These are phyloP conservation scores for Noctua janthe DNA, from an alignment of 2,888 invertebrate species.

Conservation along the genomic window DNA sequence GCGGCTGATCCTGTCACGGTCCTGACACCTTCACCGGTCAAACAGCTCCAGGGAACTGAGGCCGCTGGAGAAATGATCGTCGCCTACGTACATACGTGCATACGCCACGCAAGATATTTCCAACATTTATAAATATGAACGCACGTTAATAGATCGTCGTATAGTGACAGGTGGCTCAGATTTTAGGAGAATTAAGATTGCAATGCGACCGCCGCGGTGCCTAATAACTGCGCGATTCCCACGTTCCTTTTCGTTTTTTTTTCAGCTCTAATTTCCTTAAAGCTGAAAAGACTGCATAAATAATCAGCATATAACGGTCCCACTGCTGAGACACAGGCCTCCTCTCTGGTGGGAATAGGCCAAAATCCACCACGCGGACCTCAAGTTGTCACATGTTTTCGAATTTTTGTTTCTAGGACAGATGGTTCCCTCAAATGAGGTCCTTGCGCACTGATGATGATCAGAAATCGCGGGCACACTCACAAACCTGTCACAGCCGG, in stretches of 20 bases:
- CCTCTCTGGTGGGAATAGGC: not conserved
- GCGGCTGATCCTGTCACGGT: constrained; percentile 75
- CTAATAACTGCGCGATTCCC: not conserved
- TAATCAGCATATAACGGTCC: not conserved
- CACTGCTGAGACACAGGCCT: not conserved
- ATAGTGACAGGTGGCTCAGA: constrained; percentile 75
- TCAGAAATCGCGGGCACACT: constrained; percentile 51
- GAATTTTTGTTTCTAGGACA: not conserved
- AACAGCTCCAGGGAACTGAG: constrained; percentile 83
- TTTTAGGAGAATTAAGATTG: constrained; percentile 57
- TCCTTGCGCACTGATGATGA: not conserved
- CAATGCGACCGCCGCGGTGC: constrained; percentile 9
- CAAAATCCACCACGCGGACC: not conserved
- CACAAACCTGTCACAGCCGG: constrained; percentile 61
- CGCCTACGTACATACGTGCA: constrained; percentile 77
- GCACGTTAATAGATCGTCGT: constrained; percentile 75
- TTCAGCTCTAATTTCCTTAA: not conserved
- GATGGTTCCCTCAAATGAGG: not conserved
- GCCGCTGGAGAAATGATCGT: constrained; percentile 72
- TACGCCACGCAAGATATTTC: constrained; percentile 78
- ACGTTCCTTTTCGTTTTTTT: constrained; percentile 5
- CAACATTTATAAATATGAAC: constrained; percentile 83
- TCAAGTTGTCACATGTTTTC: not conserved
- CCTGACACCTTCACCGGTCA: constrained; percentile 83
- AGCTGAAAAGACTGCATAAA: not conserved